Conservation (phyloP, 23 tunicate genomes). For the Diplosoma virens region DNA sequence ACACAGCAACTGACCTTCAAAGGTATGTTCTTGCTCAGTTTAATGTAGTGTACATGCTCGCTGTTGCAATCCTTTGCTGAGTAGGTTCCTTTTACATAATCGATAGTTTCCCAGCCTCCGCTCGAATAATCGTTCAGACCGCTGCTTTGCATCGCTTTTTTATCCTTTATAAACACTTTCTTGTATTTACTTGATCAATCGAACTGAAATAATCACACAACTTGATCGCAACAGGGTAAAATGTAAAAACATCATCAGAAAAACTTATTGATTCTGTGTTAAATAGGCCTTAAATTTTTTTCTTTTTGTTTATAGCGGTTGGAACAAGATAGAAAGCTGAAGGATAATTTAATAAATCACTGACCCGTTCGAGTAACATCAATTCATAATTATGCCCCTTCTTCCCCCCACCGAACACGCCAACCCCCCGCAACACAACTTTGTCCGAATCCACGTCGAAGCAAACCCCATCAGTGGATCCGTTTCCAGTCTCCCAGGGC, state of each 20-base stretch:
- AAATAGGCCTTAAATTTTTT: too few relatives aligned
- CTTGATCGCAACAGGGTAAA: too few relatives aligned
- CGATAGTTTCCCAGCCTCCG: constrained; percentile 58
- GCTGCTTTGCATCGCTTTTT: too few relatives aligned
- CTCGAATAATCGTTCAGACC: too few relatives aligned
- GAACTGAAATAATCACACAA: too few relatives aligned
- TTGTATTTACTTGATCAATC: too few relatives aligned
- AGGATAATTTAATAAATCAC: neutral
- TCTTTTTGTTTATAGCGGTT: too few relatives aligned
- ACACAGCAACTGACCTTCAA: neutral
- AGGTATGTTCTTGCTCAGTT: constrained; percentile 12
- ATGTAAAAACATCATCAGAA: too few relatives aligned
- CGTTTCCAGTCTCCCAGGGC: constrained; percentile 50
- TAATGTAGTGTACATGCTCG: constrained; percentile 31
- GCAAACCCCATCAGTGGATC: constrained; percentile 49
- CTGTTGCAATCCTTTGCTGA: constrained; percentile 35
- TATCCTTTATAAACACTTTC: too few relatives aligned
- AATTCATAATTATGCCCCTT: constrained; percentile 47
- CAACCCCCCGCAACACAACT: constrained; percentile 42
- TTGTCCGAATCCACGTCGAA: constrained; percentile 39
- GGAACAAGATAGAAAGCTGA: too few relatives aligned
- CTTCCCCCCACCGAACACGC: constrained; percentile 55
- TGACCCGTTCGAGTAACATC: constrained; percentile 38
- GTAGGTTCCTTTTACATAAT: constrained; percentile 40
- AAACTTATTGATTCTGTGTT: too few relatives aligned